Percentiles rank a stretch among this genome's conserved stretches.
phyloP scores from a whole-genome alignment of 2,113 vertebrate genomes.

The Mobula birostris region DNA sequence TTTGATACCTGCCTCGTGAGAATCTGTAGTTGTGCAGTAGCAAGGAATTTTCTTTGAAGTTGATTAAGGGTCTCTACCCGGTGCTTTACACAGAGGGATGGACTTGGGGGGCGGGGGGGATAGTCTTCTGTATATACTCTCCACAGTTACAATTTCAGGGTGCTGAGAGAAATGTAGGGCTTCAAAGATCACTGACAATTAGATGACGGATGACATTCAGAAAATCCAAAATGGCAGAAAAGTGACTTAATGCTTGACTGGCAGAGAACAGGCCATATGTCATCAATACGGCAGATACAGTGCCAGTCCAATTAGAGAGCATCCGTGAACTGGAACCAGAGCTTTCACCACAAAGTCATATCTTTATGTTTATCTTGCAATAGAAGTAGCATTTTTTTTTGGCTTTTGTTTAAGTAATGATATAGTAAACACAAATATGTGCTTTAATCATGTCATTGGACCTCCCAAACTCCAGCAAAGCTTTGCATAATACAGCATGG shows the following conservation, averaged over 20 bases:
- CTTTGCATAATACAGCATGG: neutral
- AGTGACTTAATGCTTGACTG: slow-evolving; percentile 6
- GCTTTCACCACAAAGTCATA: slow-evolving; percentile 1
- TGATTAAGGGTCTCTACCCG: slow-evolving; percentile 38
- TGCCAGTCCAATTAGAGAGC: neutral
- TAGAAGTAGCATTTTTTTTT: neutral
- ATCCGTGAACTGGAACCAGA: neutral
- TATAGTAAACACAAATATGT: neutral
- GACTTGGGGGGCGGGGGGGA: neutral
- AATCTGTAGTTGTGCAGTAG: slow-evolving; percentile 39
- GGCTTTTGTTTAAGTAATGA: neutral
- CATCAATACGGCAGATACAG: neutral
- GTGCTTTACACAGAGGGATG: slow-evolving; percentile 1
- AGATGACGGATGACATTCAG: slow-evolving; percentile 10
- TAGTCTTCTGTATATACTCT: slow-evolving; percentile 17
- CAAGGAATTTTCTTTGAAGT: slow-evolving; percentile 42
- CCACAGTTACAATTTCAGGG: neutral
- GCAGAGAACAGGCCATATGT: neutral
- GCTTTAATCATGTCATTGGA: neutral
- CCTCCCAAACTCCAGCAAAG: neutral
- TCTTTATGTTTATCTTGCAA: neutral
- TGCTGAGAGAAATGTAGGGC: slow-evolving; percentile 12
- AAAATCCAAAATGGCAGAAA: slow-evolving; percentile 35
- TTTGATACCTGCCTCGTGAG: slow-evolving; percentile 40
- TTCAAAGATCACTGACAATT: slow-evolving; percentile 30